A percentile compares a stretch with the other conserved stretches of the same genome.
Conservation (phyloP, 2,113 vertebrate species). For the Trinectes maculatus region DNA sequence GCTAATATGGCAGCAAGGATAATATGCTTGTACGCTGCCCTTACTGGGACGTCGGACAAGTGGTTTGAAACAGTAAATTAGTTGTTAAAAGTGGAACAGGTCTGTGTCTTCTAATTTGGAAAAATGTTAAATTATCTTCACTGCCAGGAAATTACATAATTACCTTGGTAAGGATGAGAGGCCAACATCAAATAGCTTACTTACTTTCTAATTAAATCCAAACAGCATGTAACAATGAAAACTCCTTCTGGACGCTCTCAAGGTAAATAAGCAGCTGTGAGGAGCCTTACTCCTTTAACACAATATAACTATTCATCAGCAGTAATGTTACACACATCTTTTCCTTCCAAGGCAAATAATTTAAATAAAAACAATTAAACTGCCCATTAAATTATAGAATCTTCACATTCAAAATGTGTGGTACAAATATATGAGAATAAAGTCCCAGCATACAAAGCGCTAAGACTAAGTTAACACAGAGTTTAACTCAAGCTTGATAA, state of each 20-base stretch:
- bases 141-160: background rate
- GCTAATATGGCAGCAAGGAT: no score
- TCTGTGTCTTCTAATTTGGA: background rate
- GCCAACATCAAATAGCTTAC: background rate
- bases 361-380: no score
- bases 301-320: background rate
- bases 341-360: no score
- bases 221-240: background rate
- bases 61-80: constrained; percentile 9
- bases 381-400: no score
- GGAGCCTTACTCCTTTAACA: background rate
- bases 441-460: no score
- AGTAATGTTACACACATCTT: background rate
- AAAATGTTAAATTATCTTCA: background rate
- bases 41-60: background rate
- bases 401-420: background rate
- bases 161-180: background rate
- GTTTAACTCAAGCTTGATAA: background rate
- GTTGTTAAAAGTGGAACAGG: background rate
- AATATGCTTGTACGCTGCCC: no score
- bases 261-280: background rate
- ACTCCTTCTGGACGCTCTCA: background rate
- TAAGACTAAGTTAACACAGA: background rate
- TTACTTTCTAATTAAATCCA: constrained; percentile 26
- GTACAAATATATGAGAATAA: background rate